Percentiles rank a stretch among this genome's conserved stretches.
These are phyloP conservation scores for Drosophila tsacasi DNA, from an alignment of 1,140 invertebrate genomes.

Conservation along the genomic window DNA sequence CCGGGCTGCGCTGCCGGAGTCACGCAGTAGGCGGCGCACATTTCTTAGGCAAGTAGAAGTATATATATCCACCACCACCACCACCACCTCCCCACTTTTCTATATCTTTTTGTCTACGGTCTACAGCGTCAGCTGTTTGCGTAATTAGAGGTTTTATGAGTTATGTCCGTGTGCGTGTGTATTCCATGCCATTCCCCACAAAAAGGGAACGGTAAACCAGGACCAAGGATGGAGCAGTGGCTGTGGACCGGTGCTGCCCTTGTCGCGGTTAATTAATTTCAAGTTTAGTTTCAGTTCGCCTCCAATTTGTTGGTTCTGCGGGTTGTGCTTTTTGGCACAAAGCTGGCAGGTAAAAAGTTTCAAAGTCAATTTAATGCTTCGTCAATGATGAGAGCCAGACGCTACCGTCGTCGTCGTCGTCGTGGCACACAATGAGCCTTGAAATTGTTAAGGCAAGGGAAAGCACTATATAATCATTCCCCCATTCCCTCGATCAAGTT, in stretches of 20 bases:
- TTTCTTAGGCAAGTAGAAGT: slow-evolving; percentile 2
- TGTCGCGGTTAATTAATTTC: slow-evolving; percentile 81
- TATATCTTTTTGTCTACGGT: slow-evolving; percentile 59
- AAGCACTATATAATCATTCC: neutral
- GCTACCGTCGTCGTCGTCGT: slow-evolving; percentile 9
- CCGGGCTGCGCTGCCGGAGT: slow-evolving; percentile 16
- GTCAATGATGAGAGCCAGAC: slow-evolving; percentile 48
- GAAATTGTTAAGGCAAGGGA: slow-evolving; percentile 55
- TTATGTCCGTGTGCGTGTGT: slow-evolving; percentile 56
- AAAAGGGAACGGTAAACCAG: slow-evolving; percentile 8
- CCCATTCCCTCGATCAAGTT: slow-evolving; percentile 35
- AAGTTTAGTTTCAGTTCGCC: slow-evolving; percentile 71
- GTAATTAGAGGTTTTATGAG: slow-evolving; percentile 80
- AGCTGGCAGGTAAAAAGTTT: slow-evolving; percentile 73
- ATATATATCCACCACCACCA: neutral
- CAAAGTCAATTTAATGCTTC: slow-evolving; percentile 81
- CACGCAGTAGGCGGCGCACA: slow-evolving; percentile 5
- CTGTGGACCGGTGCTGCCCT: slow-evolving; percentile 31
- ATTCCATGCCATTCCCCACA: neutral
- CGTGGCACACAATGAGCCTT: slow-evolving; percentile 72
- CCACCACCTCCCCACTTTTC: slow-evolving; percentile 2
- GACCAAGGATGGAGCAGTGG: neutral
- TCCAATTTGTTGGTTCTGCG: slow-evolving; percentile 37
- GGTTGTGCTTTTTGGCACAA: slow-evolving; percentile 45
- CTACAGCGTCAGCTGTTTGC: slow-evolving; percentile 72